These are phyloP conservation scores for Trichoplusia ni DNA, from an alignment of 1,140 invertebrate genomes.

Conservation along the genomic window DNA sequence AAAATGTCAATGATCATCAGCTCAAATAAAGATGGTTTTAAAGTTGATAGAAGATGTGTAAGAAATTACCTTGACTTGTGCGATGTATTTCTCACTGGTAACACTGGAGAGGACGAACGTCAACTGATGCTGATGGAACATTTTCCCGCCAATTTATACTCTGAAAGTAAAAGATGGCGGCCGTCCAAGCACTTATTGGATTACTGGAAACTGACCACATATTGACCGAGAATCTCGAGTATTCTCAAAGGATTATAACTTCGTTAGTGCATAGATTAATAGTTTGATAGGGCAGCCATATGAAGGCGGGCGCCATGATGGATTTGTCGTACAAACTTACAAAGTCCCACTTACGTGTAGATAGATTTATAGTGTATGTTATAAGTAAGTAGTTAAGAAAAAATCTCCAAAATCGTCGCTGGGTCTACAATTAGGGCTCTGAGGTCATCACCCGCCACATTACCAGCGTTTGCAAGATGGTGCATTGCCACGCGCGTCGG, in stretches of 20 bases:
- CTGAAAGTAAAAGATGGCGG: constrained; percentile 48
- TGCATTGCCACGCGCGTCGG: too few relatives aligned
- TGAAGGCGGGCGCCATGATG: not conserved
- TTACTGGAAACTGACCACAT: constrained; percentile 72
- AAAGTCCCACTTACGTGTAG: too few relatives aligned
- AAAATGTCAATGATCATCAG: too few relatives aligned
- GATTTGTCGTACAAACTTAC: not conserved
- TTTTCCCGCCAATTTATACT: constrained; percentile 69
- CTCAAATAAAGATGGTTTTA: too few relatives aligned
- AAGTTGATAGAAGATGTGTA: not conserved
- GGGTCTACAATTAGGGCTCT: too few relatives aligned
- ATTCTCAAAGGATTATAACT: constrained; percentile 67
- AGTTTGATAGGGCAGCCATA: not conserved
- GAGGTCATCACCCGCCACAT: too few relatives aligned
- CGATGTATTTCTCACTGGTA: constrained; percentile 47
- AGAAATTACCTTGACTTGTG: constrained; percentile 43
- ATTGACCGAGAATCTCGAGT: constrained; percentile 50
- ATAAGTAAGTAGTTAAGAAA: too few relatives aligned
- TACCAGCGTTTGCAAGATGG: too few relatives aligned
- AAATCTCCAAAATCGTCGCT: too few relatives aligned
- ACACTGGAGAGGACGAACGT: constrained; percentile 45
- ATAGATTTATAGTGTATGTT: too few relatives aligned
- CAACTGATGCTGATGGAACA: constrained; percentile 60
- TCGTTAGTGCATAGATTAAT: constrained; percentile 67
- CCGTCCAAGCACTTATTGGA: constrained; percentile 69